phyloP scores from a whole-genome alignment of 1,140 invertebrate genomes.

The Orussus abietinus region DNA sequence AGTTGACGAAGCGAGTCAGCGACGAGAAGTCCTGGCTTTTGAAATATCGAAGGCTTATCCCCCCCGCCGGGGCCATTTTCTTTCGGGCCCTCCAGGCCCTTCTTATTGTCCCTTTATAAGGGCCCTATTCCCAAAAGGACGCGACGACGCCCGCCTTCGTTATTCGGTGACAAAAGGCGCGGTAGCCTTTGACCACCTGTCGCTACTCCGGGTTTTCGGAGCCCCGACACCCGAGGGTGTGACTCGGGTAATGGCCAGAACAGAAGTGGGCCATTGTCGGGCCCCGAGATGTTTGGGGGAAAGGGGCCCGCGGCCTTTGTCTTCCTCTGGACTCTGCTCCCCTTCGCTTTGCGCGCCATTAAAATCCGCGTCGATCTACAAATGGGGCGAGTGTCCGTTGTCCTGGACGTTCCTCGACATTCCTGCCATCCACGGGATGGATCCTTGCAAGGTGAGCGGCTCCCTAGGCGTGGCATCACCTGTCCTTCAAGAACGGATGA shows the following conservation, averaged over 20 bases:
- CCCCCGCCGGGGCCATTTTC: slow-evolving; percentile 11
- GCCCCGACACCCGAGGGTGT: slow-evolving; percentile 24
- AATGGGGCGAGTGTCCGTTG: too few relatives aligned
- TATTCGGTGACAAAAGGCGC: slow-evolving; percentile 28
- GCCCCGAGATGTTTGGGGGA: slow-evolving; percentile 23
- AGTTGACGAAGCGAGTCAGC: slow-evolving; percentile 2
- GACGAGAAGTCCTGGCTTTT: slow-evolving; percentile 7
- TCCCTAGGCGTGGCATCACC: too few relatives aligned
- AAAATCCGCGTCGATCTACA: neutral
- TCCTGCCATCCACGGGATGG: too few relatives aligned
- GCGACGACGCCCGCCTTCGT: slow-evolving; percentile 9
- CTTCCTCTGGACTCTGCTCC: too few relatives aligned
- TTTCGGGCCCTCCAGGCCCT: slow-evolving; percentile 6
- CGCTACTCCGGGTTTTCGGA: slow-evolving; percentile 25
- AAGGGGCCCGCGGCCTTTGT: slow-evolving; percentile 14
- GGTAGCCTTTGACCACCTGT: slow-evolving; percentile 44
- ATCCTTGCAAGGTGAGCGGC: too few relatives aligned
- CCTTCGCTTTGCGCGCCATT: neutral
- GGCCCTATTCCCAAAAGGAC: slow-evolving; percentile 16
- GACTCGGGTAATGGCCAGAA: slow-evolving; percentile 27
- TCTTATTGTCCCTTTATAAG: slow-evolving; percentile 21
- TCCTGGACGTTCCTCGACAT: too few relatives aligned
- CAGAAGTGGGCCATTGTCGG: slow-evolving; percentile 27
- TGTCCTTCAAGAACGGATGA: too few relatives aligned
- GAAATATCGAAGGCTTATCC: slow-evolving; percentile 21